Evolutionary conservation across 2,797 vertebrate species (phyloP), one percentile per base, ranked within the genome.

Genomic region (Chelidonichthys spinosus): DNA sequence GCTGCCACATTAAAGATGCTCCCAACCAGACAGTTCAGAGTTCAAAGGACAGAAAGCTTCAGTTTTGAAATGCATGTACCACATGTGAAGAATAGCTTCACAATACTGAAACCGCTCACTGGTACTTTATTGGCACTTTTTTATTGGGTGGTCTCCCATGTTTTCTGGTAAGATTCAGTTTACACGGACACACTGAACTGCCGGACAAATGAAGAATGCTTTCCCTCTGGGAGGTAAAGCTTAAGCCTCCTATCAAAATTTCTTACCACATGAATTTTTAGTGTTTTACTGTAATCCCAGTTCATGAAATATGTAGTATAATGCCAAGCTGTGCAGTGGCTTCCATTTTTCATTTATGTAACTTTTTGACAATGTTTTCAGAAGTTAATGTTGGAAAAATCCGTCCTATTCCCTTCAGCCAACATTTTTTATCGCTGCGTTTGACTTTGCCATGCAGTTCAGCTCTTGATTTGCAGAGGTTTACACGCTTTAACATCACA

Each of bases 111-210:
- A 76, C 62, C 54, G 1, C 75, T 74, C 55, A n/a, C 72, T 78
- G 52, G 64, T 54, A 73, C 71, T 86, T 87, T 87, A 84, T 83
- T 77, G 79, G 81, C 76, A 80, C 79, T 85, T 85, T 52, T 83
- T 76, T 82, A 82, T 84, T 86, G 82, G 87, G 89, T 89, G 85
- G 88, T 87, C 85, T 86, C 44, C 46, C 37, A 37, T 82, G 42
- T 74, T 83, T 83, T 76, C 80, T 11, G 60, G 70, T 55, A 59
- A 49, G 58, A 63, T 74, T 78, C 60, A 62, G 18, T 52, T 59
- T 60, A 63, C 47, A 68, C 32, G 62, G 17, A 63, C 61, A 25
- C 49, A 67, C 46, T 15, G 9, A 67, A 67, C 50, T 47, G 46
- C 66, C 70, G 56, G 62, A 75, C 49, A 72, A 78, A 72, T 47